These are phyloP conservation scores for Pempheris klunzingeri DNA, from an alignment of 2,797 vertebrate species.

Conservation along the genomic window DNA sequence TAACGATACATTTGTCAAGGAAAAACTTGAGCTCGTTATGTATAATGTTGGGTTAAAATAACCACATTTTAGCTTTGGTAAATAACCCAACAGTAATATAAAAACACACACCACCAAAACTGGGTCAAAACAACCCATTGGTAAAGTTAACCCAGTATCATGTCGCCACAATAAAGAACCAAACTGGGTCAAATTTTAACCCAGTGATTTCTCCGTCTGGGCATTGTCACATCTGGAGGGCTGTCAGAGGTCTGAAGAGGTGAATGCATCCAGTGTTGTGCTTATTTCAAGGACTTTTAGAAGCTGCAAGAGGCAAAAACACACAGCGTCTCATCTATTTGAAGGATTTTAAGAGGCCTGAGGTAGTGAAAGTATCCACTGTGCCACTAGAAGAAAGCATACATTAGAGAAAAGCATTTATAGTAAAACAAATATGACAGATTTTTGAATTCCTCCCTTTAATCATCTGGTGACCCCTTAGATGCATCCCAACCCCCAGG, in stretches of 20 bases:
- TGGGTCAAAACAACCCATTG: background rate
- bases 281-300: background rate
- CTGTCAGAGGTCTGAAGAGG: background rate
- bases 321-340: background rate
- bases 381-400: background rate
- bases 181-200: background rate
- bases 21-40: background rate
- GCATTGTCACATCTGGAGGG: background rate
- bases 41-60: background rate
- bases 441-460: background rate
- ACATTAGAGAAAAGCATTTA: background rate
- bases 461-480: background rate
- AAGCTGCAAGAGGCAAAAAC: background rate
- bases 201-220: background rate
- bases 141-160: too few species aligned
- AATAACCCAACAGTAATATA: background rate
- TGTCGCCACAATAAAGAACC: background rate
- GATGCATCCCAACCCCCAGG: background rate
- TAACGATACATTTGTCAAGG: too few species aligned
- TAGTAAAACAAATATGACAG: background rate
- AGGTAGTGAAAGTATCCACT: background rate
- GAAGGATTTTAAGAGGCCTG: background rate
- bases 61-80: background rate
- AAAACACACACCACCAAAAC: background rate
- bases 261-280: background rate